These are phyloP conservation scores for Nezara viridula DNA, from an alignment of 2,888 invertebrate species.

Conservation along the genomic window DNA sequence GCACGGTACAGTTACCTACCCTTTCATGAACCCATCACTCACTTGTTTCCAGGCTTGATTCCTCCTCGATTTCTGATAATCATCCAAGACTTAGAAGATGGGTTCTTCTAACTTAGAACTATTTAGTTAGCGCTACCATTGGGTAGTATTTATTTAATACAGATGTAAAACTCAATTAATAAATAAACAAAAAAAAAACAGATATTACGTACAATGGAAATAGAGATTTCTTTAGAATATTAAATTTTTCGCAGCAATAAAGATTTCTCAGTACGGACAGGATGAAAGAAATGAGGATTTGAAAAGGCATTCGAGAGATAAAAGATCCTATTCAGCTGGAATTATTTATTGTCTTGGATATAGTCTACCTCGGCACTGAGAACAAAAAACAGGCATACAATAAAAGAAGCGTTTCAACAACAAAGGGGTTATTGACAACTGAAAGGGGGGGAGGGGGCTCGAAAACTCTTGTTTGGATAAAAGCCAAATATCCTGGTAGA, in stretches of 20 bases:
- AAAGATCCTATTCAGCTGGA: background rate
- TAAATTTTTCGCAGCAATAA: background rate
- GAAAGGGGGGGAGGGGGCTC: background rate
- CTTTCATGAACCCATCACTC: too few relatives aligned
- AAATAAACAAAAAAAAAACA: too few relatives aligned
- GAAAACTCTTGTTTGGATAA: constrained; percentile 11
- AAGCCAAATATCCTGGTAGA: background rate
- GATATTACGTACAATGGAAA: too few relatives aligned
- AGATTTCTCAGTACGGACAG: background rate
- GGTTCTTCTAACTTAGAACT: too few relatives aligned
- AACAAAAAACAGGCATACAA: background rate
- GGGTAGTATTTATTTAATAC: too few relatives aligned
- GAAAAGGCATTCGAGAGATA: background rate
- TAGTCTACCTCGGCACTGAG: background rate
- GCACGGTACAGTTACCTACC: too few relatives aligned
- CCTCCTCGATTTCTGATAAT: too few relatives aligned
- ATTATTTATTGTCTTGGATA: constrained; percentile 25
- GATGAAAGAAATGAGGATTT: background rate
- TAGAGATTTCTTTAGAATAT: background rate
- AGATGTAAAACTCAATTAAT: too few relatives aligned
- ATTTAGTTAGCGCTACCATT: too few relatives aligned
- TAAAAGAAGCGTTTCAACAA: background rate
- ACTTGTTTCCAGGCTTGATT: too few relatives aligned
- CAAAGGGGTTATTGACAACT: constrained; percentile 25
- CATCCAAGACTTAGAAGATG: too few relatives aligned